These are phyloP conservation scores for Lasioglossum calceatum DNA, from an alignment of 2,888 invertebrate genomes.

Conservation along the genomic window DNA sequence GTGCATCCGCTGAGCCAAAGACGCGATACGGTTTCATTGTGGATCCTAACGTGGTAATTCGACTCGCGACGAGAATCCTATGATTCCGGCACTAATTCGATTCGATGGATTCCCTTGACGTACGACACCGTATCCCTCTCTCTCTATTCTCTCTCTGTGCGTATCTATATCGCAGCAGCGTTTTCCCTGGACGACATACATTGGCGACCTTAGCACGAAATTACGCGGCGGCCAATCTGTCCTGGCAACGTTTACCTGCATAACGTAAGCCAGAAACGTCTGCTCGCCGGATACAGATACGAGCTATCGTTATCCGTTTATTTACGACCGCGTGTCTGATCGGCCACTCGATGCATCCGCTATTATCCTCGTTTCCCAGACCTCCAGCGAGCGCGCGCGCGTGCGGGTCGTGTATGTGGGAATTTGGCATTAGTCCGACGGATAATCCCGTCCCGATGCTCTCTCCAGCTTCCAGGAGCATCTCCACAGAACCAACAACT, in stretches of 20 bases:
- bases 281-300: slow-evolving; percentile 68
- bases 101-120: slow-evolving; percentile 53
- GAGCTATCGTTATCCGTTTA: slow-evolving; percentile 79
- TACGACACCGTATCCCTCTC: not conserved
- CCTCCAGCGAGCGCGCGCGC: not conserved
- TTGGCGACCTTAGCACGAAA: slow-evolving; percentile 59
- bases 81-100: slow-evolving; percentile 54
- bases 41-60: slow-evolving; percentile 6
- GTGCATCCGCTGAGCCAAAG: slow-evolving; percentile 5
- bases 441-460: slow-evolving; percentile 33
- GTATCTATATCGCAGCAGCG: not conserved
- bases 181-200: slow-evolving; percentile 4
- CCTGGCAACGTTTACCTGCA: slow-evolving; percentile 51
- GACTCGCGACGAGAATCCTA: slow-evolving; percentile 8
- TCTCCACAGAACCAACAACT: slow-evolving; percentile 21
- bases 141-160: not conserved
- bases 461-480: slow-evolving; percentile 19
- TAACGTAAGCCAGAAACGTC: slow-evolving; percentile 66
- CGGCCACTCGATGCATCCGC: slow-evolving; percentile 69
- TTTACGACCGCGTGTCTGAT: slow-evolving; percentile 74
- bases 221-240: slow-evolving; percentile 73
- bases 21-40: not conserved
- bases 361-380: slow-evolving; percentile 64
- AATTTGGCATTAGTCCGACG: slow-evolving; percentile 66
- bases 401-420: slow-evolving; percentile 19